These are phyloP conservation scores for Caenorhabditis macrosperma DNA, from an alignment of 2,888 invertebrate species.

Conservation along the genomic window DNA sequence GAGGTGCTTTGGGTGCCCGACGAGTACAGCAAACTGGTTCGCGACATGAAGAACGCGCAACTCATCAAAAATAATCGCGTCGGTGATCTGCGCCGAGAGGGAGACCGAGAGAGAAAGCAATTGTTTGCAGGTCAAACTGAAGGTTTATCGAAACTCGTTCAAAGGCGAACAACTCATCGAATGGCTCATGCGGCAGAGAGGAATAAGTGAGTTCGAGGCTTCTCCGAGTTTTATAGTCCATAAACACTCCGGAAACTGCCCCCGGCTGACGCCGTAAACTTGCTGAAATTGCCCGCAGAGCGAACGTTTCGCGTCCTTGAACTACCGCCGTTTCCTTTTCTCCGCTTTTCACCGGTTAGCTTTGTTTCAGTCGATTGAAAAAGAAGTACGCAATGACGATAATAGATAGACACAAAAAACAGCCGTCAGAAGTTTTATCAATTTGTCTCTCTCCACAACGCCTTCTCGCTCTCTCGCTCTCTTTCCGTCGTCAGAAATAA, in stretches of 20 bases:
- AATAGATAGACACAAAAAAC: slow-evolving; percentile 28
- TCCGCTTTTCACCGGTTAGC: slow-evolving; percentile 17
- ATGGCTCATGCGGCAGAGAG: slow-evolving; percentile 81
- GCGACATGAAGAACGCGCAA: slow-evolving; percentile 80
- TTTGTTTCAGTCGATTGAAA: slow-evolving; percentile 7
- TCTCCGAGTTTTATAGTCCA: slow-evolving; percentile 16
- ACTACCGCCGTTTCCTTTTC: slow-evolving; percentile 12
- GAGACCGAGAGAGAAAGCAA: not conserved
- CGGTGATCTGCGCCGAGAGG: slow-evolving; percentile 68
- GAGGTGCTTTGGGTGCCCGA: slow-evolving; percentile 65
- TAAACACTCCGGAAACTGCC: slow-evolving; percentile 36
- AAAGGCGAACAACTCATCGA: slow-evolving; percentile 81
- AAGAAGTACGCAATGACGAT: not conserved
- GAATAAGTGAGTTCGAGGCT: slow-evolving; percentile 78
- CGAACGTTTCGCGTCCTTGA: slow-evolving; percentile 37
- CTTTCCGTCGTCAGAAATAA: slow-evolving; percentile 6
- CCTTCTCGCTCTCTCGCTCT: slow-evolving; percentile 7
- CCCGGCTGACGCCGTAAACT: slow-evolving; percentile 39
- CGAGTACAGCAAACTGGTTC: slow-evolving; percentile 63
- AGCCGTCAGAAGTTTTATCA: slow-evolving; percentile 27
- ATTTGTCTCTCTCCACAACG: slow-evolving; percentile 30
- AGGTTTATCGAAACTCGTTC: slow-evolving; percentile 80
- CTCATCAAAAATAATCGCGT: slow-evolving; percentile 79
- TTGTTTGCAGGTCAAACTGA: slow-evolving; percentile 75
- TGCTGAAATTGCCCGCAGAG: slow-evolving; percentile 30